Evolutionary conservation across 2,113 vertebrate genomes (phyloP).

Genomic region (Vulpes lagopus): DNA sequence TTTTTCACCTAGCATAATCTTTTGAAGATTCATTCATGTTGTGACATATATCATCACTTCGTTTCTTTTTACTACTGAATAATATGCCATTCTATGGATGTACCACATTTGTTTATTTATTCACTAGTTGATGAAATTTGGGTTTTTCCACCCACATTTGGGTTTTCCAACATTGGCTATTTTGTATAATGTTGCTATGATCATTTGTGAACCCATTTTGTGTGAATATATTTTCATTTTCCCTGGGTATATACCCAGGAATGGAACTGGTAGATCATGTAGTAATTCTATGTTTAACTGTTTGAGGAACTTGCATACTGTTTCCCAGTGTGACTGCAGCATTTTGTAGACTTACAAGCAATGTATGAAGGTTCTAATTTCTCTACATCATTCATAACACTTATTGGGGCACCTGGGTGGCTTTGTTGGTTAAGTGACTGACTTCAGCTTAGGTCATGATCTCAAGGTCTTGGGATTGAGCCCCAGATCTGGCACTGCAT

Average conservation of each 20-base stretch:
- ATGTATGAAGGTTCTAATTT: neutral
- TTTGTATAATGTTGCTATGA: neutral
- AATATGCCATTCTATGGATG: neutral
- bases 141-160: neutral
- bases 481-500: too few relatives aligned
- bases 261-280: neutral
- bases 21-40: neutral
- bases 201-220: neutral
- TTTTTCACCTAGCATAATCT: neutral
- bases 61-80: neutral
- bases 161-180: neutral
- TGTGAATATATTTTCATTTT: slow-evolving; percentile 17
- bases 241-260: neutral
- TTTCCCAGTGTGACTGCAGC: neutral
- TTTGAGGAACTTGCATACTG: neutral
- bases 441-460: too few relatives aligned
- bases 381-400: neutral
- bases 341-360: neutral
- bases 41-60: neutral
- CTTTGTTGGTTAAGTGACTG: too few relatives aligned
- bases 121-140: neutral
- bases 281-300: neutral
- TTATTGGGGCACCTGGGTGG: neutral
- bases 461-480: too few relatives aligned
- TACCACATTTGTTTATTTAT: neutral